Conservation (phyloP, 2,113 vertebrate genomes). For the Melanocharis versteri region DNA sequence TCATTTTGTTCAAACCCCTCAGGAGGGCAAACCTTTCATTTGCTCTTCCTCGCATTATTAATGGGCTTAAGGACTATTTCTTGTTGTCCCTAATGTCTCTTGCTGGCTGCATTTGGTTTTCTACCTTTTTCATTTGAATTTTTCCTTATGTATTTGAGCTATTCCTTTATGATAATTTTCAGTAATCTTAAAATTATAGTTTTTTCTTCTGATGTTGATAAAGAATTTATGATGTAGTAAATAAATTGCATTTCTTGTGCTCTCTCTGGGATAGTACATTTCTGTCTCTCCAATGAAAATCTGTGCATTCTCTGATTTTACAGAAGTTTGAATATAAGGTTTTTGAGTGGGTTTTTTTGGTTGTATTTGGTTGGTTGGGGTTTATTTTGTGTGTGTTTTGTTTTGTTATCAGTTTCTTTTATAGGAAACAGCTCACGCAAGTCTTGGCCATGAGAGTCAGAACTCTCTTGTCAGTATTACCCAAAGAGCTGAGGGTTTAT, state of each 20-base stretch:
- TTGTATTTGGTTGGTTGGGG: background rate
- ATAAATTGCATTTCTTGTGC: background rate
- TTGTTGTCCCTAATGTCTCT: background rate
- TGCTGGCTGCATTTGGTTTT: background rate
- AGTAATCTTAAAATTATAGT: background rate
- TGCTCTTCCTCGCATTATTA: background rate
- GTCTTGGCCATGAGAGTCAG: background rate
- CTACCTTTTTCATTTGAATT: background rate
- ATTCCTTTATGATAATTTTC: background rate
- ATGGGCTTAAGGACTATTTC: background rate
- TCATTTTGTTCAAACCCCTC: background rate
- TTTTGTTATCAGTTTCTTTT: background rate
- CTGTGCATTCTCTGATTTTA: background rate
- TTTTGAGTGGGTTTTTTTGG: background rate
- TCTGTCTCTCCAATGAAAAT: background rate
- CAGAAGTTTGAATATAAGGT: background rate
- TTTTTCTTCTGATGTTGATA: background rate
- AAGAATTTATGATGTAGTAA: background rate
- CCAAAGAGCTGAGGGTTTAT: background rate
- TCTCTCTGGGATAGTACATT: background rate
- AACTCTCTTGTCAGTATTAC: background rate
- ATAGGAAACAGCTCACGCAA: background rate
- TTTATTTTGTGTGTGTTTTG: background rate
- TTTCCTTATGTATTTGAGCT: background rate
- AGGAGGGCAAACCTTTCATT: background rate